Evolutionary conservation across 2,888 invertebrate species (phyloP), one percentile per base, ranked within the genome.

Genomic region (Euproctis similis): DNA sequence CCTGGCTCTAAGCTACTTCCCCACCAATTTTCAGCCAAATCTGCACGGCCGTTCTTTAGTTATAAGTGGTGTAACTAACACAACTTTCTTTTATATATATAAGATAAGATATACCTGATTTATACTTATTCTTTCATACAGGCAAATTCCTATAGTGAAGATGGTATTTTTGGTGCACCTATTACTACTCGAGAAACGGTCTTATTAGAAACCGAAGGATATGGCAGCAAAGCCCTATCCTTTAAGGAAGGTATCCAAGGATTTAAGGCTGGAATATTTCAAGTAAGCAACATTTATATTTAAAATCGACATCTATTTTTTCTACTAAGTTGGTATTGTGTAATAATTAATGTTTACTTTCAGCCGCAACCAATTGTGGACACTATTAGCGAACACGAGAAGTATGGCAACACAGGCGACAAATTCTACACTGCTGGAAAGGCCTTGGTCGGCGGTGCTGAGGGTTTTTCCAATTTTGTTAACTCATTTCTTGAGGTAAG

Each of bases 361-460:
- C 58, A 88, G 86, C 91, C 92, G 0, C 85, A 87, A 41, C 92
- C 94, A 0, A 80, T 94, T 35, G 87, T 94, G 12, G 94, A 94
- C 52, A 88, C 87, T 2, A 90, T 92, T 44, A 78, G 72, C 22
- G 93, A 93, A 62, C 86, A 90, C 27, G 92, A 94, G 27, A 94
- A 93, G 56, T 94, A 92, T 59, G 93, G 93, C 10, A 94, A 94
- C 58, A 86, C 78, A 27, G 93, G 90, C 0, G 91, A 90, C 48
- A 88, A 87, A 58, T 90, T 90, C 44, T 87, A 87, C 35, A 75
- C 75, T 8, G 69, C 91, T 12, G 90, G 91, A 1, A 86, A 86
- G 30, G 86, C 87, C 0, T 51, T 93, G 12, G 89, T 94, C 2
- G 87, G 86, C 13, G 89, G 92, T 4, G 89, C 89, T 32, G 91